Evolutionary conservation across 1,140 invertebrate species (phyloP).

Genomic region (Drosophila nasuta): DNA sequence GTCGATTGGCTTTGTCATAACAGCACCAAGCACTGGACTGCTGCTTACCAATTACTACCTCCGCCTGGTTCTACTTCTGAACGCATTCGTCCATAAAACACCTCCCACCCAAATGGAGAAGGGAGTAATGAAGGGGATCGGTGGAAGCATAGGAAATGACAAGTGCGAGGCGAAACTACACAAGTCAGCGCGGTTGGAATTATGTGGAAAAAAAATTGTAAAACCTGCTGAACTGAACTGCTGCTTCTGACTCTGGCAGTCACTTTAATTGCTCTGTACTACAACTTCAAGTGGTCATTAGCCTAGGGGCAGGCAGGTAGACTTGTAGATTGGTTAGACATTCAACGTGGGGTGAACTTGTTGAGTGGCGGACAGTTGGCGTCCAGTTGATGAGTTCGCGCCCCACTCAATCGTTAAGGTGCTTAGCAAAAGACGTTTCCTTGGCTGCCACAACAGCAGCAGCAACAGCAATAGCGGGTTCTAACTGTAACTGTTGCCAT

Average conservation of each 20-base stretch:
- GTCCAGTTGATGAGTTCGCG: slow-evolving; percentile 22
- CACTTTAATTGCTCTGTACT: slow-evolving; percentile 69
- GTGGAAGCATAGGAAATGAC: slow-evolving; percentile 4
- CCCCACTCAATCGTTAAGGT: slow-evolving; percentile 66
- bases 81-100: not conserved
- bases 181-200: slow-evolving; percentile 38
- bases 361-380: slow-evolving; percentile 53
- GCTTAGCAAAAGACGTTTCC: slow-evolving; percentile 53
- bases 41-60: slow-evolving; percentile 17
- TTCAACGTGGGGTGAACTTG: slow-evolving; percentile 41
- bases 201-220: slow-evolving; percentile 40
- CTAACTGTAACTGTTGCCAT: slow-evolving; percentile 16
- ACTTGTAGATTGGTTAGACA: not conserved
- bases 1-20: slow-evolving; percentile 62
- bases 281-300: slow-evolving; percentile 69
- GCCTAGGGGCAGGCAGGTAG: not conserved
- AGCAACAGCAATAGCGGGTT: not conserved
- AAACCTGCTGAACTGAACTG: slow-evolving; percentile 49
- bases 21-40: slow-evolving; percentile 30
- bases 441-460: not conserved
- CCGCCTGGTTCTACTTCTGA: not conserved
- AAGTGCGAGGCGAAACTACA: not conserved
- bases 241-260: slow-evolving; percentile 27
- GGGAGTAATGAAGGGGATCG: not conserved
- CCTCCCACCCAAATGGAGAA: not conserved